These are phyloP conservation scores for Aleiodes testaceus DNA, from an alignment of 2,888 invertebrate genomes.

Conservation along the genomic window DNA sequence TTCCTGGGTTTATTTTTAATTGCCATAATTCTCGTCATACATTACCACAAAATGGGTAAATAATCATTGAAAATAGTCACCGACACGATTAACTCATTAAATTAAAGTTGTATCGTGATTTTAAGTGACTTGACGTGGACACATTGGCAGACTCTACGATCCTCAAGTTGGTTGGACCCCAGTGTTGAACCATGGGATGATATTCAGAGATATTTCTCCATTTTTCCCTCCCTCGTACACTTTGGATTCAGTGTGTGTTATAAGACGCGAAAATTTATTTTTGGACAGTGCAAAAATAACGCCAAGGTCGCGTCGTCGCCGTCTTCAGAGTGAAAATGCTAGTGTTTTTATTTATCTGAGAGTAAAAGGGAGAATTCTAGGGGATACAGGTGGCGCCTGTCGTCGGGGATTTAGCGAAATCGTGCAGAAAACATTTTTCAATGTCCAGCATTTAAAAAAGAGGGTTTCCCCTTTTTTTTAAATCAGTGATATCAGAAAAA, in stretches of 20 bases:
- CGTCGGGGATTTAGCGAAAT: too few species aligned
- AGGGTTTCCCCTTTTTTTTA: too few species aligned
- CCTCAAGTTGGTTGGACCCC: slow-evolving; percentile 31
- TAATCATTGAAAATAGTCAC: too few species aligned
- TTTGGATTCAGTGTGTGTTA: slow-evolving; percentile 55
- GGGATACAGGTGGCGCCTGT: not conserved
- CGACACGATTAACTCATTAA: not conserved
- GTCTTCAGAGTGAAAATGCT: not conserved
- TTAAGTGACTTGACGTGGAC: not conserved
- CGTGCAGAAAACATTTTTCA: too few species aligned
- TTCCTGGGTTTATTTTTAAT: too few species aligned
- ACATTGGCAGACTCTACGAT: slow-evolving; percentile 10
- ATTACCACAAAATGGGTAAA: too few species aligned
- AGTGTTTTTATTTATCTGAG: not conserved
- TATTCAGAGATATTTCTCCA: slow-evolving; percentile 38
- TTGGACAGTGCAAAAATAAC: slow-evolving; percentile 70
- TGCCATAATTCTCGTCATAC: too few species aligned
- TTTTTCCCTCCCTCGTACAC: slow-evolving; percentile 27
- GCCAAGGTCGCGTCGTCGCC: slow-evolving; percentile 67
- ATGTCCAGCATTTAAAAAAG: too few species aligned
- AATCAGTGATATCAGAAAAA: not conserved
- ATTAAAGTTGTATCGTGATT: not conserved
- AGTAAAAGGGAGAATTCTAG: too few species aligned
- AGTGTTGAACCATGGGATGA: slow-evolving; percentile 54
- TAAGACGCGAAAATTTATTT: slow-evolving; percentile 70